phyloP scores from a whole-genome alignment of 30 jellyfish, hydroid and myxozoan species.

The Hydra vulgaris region DNA sequence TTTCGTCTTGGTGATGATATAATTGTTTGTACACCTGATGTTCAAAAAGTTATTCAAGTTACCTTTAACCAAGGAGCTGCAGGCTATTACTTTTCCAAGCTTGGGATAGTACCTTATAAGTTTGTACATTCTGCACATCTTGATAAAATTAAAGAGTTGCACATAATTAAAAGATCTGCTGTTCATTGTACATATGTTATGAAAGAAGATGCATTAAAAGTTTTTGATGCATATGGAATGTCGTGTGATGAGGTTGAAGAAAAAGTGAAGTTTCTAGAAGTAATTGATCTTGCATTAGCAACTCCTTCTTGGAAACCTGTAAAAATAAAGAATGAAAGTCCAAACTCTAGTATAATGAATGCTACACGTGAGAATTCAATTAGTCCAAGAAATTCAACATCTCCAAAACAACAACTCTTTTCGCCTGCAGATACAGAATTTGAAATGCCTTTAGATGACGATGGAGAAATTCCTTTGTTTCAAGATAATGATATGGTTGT shows the following conservation, averaged over 20 bases:
- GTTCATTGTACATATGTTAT: conserved; percentile 93
- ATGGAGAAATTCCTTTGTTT: neutral
- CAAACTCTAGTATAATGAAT: neutral
- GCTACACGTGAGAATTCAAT: conserved; percentile 12
- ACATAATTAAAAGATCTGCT: conserved; percentile 79
- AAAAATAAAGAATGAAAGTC: conserved; percentile 3
- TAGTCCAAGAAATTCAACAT: neutral
- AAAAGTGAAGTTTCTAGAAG: conserved; percentile 63
- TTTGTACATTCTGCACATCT: conserved; percentile 82
- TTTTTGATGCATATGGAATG: conserved; percentile 95
- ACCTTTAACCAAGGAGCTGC: conserved; percentile 97
- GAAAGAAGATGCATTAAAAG: conserved; percentile 66
- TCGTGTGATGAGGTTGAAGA: conserved; percentile 56
- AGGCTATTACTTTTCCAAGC: conserved; percentile 86
- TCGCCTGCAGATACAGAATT: conserved; percentile 17
- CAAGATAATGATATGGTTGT: conserved; percentile 47
- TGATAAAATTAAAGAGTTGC: conserved; percentile 81
- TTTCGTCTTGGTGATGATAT: conserved; percentile 40
- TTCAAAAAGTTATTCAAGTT: conserved; percentile 83
- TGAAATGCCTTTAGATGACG: neutral
- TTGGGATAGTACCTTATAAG: conserved; percentile 95
- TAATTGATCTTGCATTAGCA: conserved; percentile 42
- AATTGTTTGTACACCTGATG: conserved; percentile 97
- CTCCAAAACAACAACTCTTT: conserved; percentile 6
- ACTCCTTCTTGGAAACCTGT: conserved; percentile 31